A percentile compares a stretch with the other conserved stretches of the same genome.
These are phyloP conservation scores for Oncorhynchus clarkii DNA, from an alignment of 2,113 vertebrate species.

Conservation along the genomic window DNA sequence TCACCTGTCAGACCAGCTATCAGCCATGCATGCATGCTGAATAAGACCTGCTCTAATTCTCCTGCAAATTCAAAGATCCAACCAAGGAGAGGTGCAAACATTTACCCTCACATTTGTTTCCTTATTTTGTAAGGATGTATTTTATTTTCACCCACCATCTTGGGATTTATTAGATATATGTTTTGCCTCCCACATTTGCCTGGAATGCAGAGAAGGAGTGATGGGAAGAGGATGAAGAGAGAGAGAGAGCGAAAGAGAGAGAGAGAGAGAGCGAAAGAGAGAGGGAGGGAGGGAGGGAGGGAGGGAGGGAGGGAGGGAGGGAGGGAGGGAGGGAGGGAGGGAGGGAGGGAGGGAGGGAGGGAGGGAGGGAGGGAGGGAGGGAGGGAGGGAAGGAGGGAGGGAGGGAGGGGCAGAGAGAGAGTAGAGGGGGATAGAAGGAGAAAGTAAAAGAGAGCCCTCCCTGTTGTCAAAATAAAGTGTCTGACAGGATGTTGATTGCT, in stretches of 20 bases:
- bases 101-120: conserved; percentile 76
- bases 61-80: conserved; percentile 83
- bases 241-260: neutral
- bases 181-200: conserved; percentile 80
- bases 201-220: conserved; percentile 60
- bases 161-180: conserved; percentile 77
- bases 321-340: neutral
- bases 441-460: neutral
- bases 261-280: neutral
- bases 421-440: neutral
- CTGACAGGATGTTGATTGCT: conserved; percentile 83
- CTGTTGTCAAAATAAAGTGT: conserved; percentile 80
- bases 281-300: neutral
- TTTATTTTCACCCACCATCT: neutral
- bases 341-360: neutral
- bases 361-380: conserved; percentile 1
- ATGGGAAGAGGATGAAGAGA: neutral
- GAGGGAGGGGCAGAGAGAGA: neutral
- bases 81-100: conserved; percentile 82
- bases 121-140: conserved; percentile 72
- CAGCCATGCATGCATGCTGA: conserved; percentile 79
- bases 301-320: neutral
- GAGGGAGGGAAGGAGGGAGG: conserved; percentile 8
- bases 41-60: conserved; percentile 88
- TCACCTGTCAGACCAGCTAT: conserved; percentile 89